Percentiles rank a stretch among this genome's conserved stretches.
Evolutionary conservation across 2,113 vertebrate species (phyloP).

Genomic region (Paramormyrops kingsleyae): DNA sequence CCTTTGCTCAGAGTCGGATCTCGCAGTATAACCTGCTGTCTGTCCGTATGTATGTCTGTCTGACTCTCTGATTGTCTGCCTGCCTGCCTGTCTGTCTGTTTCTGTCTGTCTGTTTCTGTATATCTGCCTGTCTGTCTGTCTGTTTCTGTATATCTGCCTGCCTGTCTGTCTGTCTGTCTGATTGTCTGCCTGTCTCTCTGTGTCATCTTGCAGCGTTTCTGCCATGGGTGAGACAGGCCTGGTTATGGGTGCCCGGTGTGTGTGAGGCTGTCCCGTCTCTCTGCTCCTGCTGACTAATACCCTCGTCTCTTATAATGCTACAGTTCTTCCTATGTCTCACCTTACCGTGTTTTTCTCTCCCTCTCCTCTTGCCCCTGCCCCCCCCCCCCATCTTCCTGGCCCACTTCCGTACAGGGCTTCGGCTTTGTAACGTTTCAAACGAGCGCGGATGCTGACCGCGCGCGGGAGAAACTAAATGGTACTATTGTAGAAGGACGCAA

Average conservation of each 20-base stretch:
- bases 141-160: too few species aligned
- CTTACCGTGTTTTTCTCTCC: conserved; percentile 35
- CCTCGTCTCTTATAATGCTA: not conserved
- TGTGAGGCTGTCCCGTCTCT: conserved; percentile 42
- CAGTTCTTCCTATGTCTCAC: conserved; percentile 39
- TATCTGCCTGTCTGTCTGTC: not conserved
- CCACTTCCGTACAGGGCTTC: conserved; percentile 61
- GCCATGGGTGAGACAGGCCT: conserved; percentile 38
- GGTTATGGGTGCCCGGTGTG: conserved; percentile 39
- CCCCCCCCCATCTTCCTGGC: conserved; percentile 30
- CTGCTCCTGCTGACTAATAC: conserved; percentile 41
- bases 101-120: not conserved
- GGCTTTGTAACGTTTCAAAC: conserved; percentile 98
- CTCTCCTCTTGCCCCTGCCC: conserved; percentile 13
- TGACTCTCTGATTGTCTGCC: not conserved
- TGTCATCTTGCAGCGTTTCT: not conserved
- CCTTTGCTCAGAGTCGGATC: not conserved
- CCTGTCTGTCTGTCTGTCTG: too few species aligned
- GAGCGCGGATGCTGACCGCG: conserved; percentile 94
- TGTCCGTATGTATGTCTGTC: not conserved
- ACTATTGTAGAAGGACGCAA: conserved; percentile 99
- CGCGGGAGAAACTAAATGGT: conserved; percentile 98
- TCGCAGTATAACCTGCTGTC: not conserved
- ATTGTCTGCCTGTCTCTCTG: not conserved
- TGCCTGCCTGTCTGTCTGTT: not conserved